Conservation (phyloP, 2,113 vertebrate species). For the Corydoras sp. region DNA sequence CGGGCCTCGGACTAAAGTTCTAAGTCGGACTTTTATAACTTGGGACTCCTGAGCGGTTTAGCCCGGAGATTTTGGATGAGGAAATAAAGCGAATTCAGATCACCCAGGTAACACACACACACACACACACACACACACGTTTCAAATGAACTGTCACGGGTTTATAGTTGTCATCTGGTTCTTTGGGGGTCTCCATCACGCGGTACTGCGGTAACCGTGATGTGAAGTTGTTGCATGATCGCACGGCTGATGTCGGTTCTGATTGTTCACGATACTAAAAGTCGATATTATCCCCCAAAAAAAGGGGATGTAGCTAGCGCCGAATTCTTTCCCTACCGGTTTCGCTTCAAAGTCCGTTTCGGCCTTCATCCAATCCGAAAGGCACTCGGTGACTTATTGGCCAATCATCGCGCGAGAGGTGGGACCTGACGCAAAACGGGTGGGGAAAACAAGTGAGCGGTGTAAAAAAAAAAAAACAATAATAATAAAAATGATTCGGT, state of each 20-base stretch:
- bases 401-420: background rate
- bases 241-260: too few species aligned
- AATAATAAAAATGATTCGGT: too few species aligned
- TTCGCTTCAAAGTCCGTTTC: background rate
- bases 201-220: too few species aligned
- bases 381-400: background rate
- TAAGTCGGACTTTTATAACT: conserved; percentile 60
- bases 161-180: too few species aligned
- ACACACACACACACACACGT: too few species aligned
- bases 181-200: too few species aligned
- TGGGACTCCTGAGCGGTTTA: conserved; percentile 58
- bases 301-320: background rate
- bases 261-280: too few species aligned
- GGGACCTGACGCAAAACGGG: background rate
- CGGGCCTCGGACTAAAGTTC: conserved; percentile 64
- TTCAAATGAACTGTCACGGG: too few species aligned
- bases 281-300: too few species aligned
- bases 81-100: conserved; percentile 41
- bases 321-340: background rate
- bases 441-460: background rate
- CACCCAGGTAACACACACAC: conserved; percentile 52
- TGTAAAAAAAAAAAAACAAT: too few species aligned
- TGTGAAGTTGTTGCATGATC: too few species aligned
- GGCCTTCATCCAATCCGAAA: background rate
- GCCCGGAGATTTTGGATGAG: conserved; percentile 66